These are phyloP conservation scores for Urocitellus parryii DNA, from an alignment of 2,113 vertebrate species.

Conservation along the genomic window DNA sequence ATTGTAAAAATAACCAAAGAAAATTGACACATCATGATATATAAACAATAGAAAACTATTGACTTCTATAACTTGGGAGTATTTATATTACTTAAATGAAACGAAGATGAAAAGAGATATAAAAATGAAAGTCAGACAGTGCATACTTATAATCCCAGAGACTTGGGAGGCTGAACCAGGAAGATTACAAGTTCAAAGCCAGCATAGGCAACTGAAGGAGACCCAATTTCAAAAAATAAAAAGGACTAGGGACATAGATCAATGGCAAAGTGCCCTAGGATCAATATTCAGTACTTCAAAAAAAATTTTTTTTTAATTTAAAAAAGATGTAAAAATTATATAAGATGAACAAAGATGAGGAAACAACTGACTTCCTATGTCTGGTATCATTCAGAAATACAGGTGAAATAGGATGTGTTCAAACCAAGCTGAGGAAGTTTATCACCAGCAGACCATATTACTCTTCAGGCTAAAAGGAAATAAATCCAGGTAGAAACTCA, in stretches of 20 bases:
- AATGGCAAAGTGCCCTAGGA: no score
- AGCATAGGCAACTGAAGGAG: no score
- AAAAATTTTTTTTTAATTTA: no score
- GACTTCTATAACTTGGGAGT: not conserved
- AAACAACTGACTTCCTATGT: not conserved
- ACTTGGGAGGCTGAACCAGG: no score
- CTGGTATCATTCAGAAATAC: not conserved
- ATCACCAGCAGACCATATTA: not conserved
- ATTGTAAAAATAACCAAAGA: not conserved
- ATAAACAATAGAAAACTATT: not conserved
- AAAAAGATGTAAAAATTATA: not conserved
- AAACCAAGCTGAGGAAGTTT: not conserved
- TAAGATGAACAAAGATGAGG: not conserved
- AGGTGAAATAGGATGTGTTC: not conserved
- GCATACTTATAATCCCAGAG: no score
- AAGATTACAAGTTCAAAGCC: no score
- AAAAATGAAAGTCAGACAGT: no score
- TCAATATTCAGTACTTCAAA: no score
- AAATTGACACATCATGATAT: not conserved
- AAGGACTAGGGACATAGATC: no score
- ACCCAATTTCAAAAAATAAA: no score
- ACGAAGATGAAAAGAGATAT: not conserved
- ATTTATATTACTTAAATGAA: not conserved
- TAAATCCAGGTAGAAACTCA: not conserved
- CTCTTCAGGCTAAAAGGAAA: not conserved